A percentile compares a stretch with the other conserved stretches of the same genome.
Conservation (phyloP, 1,140 invertebrate species). For the Gryon sp. region DNA sequence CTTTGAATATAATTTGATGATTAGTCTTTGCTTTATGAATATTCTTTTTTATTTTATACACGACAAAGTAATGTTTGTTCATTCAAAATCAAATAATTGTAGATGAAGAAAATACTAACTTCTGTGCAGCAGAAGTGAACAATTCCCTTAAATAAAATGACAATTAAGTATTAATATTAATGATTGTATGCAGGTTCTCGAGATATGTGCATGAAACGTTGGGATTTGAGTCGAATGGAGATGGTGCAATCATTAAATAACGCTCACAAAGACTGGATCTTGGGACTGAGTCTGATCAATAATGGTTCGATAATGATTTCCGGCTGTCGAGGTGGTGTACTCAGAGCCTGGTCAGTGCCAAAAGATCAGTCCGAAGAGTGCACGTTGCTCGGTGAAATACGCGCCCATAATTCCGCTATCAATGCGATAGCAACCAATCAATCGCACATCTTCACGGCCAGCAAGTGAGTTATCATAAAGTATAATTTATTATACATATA, state of each 20-base stretch:
- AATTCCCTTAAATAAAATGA: too few species aligned
- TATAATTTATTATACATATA: too few species aligned
- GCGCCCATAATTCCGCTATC: slow-evolving; percentile 87
- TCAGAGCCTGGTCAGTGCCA: slow-evolving; percentile 81
- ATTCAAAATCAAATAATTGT: too few species aligned
- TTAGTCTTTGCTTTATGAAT: too few species aligned
- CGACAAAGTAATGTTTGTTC: too few species aligned
- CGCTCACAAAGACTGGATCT: slow-evolving; percentile 94
- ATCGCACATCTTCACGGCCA: slow-evolving; percentile 88
- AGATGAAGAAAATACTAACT: too few species aligned
- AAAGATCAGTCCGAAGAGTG: slow-evolving; percentile 78
- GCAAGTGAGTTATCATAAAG: slow-evolving; percentile 82
- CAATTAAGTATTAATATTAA: too few species aligned
- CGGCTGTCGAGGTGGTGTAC: slow-evolving; percentile 87
- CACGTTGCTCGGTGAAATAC: slow-evolving; percentile 84
- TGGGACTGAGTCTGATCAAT: slow-evolving; percentile 86
- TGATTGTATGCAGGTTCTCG: slow-evolving; percentile 81
- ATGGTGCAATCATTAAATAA: slow-evolving; percentile 89
- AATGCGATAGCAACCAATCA: slow-evolving; percentile 88
- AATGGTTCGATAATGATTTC: slow-evolving; percentile 84
- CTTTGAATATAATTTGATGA: too few species aligned
- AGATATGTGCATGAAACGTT: slow-evolving; percentile 94
- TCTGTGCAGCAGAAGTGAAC: too few species aligned
- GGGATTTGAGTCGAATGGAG: slow-evolving; percentile 86
- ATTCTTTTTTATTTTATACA: too few species aligned